Percentiles rank a stretch among this genome's conserved stretches.
Conservation (phyloP, 1,140 invertebrate species). For the Tetragnatha versicolor region DNA sequence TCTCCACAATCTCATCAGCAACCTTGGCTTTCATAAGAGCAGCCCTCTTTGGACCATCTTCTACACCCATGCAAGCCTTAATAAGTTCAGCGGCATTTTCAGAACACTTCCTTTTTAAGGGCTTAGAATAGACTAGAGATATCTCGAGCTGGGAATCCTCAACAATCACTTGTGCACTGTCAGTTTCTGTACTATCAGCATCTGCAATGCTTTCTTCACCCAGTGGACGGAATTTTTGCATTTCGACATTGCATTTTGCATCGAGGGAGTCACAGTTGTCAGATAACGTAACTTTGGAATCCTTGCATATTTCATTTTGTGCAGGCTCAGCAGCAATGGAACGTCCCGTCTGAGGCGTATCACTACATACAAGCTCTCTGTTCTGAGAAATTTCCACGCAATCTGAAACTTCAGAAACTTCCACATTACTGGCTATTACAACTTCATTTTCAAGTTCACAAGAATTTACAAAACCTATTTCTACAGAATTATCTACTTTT, state of each 20-base stretch:
- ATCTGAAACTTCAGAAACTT: slow-evolving; percentile 13
- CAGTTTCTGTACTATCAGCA: slow-evolving; percentile 33
- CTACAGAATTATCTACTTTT: slow-evolving; percentile 18
- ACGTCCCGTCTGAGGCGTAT: neutral
- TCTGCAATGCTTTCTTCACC: slow-evolving; percentile 43
- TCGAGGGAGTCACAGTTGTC: slow-evolving; percentile 11
- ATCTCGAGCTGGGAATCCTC: slow-evolving; percentile 49
- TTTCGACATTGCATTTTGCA: slow-evolving; percentile 10
- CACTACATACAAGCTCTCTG: slow-evolving; percentile 22
- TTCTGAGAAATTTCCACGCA: slow-evolving; percentile 25
- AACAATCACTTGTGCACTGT: slow-evolving; percentile 3
- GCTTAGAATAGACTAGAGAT: slow-evolving; percentile 60
- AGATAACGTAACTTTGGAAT: neutral
- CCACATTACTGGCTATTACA: slow-evolving; percentile 32
- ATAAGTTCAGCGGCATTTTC: slow-evolving; percentile 74
- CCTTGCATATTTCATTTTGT: slow-evolving; percentile 13
- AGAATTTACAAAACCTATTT: neutral
- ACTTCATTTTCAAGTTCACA: slow-evolving; percentile 47
- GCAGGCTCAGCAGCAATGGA: slow-evolving; percentile 7
- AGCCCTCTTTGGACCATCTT: slow-evolving; percentile 64
- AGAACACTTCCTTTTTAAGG: slow-evolving; percentile 72
- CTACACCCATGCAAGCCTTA: slow-evolving; percentile 74
- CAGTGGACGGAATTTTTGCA: slow-evolving; percentile 51
- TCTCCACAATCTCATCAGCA: slow-evolving; percentile 16
- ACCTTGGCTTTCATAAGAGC: slow-evolving; percentile 27